A percentile compares a stretch with the other conserved stretches of the same genome.
phyloP scores from a whole-genome alignment of 2,888 invertebrate genomes.

The Drosophila kokeensis region DNA sequence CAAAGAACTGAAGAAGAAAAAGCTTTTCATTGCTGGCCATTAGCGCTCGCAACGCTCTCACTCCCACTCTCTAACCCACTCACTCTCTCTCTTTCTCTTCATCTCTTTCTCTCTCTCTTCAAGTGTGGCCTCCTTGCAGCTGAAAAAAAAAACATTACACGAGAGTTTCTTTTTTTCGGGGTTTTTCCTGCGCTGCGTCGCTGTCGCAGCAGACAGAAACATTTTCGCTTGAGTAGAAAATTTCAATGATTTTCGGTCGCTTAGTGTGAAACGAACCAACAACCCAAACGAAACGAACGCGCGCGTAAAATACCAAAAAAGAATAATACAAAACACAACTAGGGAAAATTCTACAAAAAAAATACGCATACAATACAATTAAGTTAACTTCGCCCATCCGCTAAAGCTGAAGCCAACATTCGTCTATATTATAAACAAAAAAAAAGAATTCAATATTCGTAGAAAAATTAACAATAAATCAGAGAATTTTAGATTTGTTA shows the following conservation, averaged over 20 bases:
- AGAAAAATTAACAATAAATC: conserved; percentile 41
- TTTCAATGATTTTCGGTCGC: conserved; percentile 68
- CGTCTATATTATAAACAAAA: conserved; percentile 56
- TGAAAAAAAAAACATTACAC: conserved; percentile 25
- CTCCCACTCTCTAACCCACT: conserved; percentile 13
- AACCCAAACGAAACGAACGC: conserved; percentile 84
- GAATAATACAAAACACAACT: conserved; percentile 36
- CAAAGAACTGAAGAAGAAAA: conserved; percentile 50
- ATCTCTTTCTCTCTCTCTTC: conserved; percentile 22
- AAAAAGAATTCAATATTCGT: conserved; percentile 8
- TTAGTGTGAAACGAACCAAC: conserved; percentile 84
- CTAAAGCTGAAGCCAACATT: conserved; percentile 6
- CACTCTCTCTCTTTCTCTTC: neutral
- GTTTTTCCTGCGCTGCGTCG: conserved; percentile 62
- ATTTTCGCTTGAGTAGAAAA: conserved; percentile 68
- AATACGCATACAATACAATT: conserved; percentile 37
- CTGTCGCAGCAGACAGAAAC: conserved; percentile 52
- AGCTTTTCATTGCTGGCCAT: conserved; percentile 67
- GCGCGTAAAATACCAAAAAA: conserved; percentile 62
- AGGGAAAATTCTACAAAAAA: conserved; percentile 9
- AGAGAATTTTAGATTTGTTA: conserved; percentile 24
- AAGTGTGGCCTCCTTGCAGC: conserved; percentile 26
- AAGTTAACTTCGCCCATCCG: conserved; percentile 21
- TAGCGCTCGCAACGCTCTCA: conserved; percentile 42
- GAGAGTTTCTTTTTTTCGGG: conserved; percentile 41